Evolutionary conservation across 2,888 invertebrate species (phyloP).

Genomic region (Mechanitis messenoides): DNA sequence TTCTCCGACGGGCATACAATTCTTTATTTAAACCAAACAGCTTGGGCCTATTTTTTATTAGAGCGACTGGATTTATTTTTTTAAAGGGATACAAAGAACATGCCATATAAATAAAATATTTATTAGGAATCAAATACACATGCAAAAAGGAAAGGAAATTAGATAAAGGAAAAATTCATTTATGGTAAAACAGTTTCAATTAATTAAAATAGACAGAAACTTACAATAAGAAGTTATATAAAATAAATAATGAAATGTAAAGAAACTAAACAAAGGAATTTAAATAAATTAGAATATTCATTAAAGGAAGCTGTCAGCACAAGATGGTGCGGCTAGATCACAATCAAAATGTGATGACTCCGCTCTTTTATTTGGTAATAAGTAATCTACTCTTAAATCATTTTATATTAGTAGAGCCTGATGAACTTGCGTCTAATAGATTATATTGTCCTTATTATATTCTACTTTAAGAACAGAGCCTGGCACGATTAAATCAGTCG

Average conservation of each 20-base stretch:
- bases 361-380: slow-evolving; percentile 27
- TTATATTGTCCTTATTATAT: slow-evolving; percentile 22
- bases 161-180: too few relatives aligned
- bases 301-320: slow-evolving; percentile 65
- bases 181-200: too few relatives aligned
- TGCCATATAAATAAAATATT: neutral
- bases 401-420: slow-evolving; percentile 20
- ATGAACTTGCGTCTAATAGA: slow-evolving; percentile 53
- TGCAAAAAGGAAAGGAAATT: too few relatives aligned
- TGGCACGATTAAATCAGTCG: too few relatives aligned
- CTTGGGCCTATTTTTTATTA: slow-evolving; percentile 57
- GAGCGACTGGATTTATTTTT: slow-evolving; percentile 28
- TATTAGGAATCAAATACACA: neutral
- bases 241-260: neutral
- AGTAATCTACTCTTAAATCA: slow-evolving; percentile 12
- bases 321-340: slow-evolving; percentile 66
- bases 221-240: neutral
- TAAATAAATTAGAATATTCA: slow-evolving; percentile 41
- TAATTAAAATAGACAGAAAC: too few relatives aligned
- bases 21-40: slow-evolving; percentile 65
- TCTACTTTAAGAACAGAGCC: slow-evolving; percentile 24
- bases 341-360: slow-evolving; percentile 48
- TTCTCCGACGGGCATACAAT: slow-evolving; percentile 54
- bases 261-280: slow-evolving; percentile 29
- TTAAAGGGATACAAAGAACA: neutral